phyloP scores from a whole-genome alignment of 2,888 invertebrate species.

The Lacanobia wlatinum region DNA sequence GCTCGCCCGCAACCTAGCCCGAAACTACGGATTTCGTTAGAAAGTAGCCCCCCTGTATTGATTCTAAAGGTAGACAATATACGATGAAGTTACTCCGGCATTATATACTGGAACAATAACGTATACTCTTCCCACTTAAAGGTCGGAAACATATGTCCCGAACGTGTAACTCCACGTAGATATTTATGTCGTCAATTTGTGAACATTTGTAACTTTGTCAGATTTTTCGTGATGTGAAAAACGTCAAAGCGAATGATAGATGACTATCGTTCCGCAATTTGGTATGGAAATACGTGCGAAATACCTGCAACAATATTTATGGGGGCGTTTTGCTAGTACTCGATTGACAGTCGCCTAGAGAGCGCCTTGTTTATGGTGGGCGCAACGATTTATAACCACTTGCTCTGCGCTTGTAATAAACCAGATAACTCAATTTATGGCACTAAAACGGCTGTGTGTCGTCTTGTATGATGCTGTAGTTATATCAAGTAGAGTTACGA shows the following conservation, averaged over 20 bases:
- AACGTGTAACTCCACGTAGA: constrained; percentile 50
- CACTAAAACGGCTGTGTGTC: constrained; percentile 76
- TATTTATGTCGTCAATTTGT: constrained; percentile 75
- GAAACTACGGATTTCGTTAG: too few relatives aligned
- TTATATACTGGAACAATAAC: constrained; percentile 43
- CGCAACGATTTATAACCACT: constrained; percentile 78
- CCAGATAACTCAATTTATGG: constrained; percentile 84
- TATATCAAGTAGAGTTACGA: constrained; percentile 79
- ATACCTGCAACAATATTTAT: constrained; percentile 78
- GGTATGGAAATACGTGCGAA: constrained; percentile 75
- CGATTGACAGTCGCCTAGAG: constrained; percentile 82
- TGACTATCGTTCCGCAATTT: constrained; percentile 78
- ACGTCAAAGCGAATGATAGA: constrained; percentile 80
- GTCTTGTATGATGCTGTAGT: constrained; percentile 74
- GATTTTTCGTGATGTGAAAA: constrained; percentile 77
- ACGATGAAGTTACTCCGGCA: constrained; percentile 29
- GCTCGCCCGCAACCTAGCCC: too few relatives aligned
- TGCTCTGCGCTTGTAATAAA: constrained; percentile 81
- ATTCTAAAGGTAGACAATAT: constrained; percentile 41
- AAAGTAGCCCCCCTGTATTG: too few relatives aligned
- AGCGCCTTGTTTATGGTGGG: constrained; percentile 76
- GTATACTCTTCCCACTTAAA: constrained; percentile 42
- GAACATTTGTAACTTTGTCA: constrained; percentile 77
- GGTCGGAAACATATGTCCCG: constrained; percentile 52
- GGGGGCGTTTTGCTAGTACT: constrained; percentile 67